phyloP scores from a whole-genome alignment of 1,140 invertebrate genomes.

The Bombus vancouverensis region DNA sequence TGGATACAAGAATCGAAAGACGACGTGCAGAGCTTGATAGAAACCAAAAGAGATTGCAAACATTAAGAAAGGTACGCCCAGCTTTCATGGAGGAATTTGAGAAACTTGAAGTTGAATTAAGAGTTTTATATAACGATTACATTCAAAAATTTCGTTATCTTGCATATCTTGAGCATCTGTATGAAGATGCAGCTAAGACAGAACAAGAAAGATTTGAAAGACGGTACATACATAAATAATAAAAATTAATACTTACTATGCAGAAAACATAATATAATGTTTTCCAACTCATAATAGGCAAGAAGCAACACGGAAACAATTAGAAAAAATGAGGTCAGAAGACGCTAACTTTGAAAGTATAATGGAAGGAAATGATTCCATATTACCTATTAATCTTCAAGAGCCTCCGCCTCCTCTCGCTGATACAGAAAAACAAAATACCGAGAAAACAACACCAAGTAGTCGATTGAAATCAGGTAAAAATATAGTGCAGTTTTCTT shows the following conservation, averaged over 20 bases:
- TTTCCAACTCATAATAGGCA: slow-evolving; percentile 68
- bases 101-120: slow-evolving; percentile 93
- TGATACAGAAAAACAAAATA: slow-evolving; percentile 66
- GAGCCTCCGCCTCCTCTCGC: slow-evolving; percentile 67
- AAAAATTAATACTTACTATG: not conserved
- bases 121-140: slow-evolving; percentile 93
- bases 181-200: slow-evolving; percentile 87
- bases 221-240: slow-evolving; percentile 59
- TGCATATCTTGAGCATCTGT: slow-evolving; percentile 90
- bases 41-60: slow-evolving; percentile 95
- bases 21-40: slow-evolving; percentile 94
- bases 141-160: slow-evolving; percentile 93
- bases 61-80: slow-evolving; percentile 97
- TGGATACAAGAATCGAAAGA: slow-evolving; percentile 96
- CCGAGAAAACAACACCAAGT: slow-evolving; percentile 72
- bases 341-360: slow-evolving; percentile 80
- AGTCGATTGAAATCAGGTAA: slow-evolving; percentile 58
- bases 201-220: slow-evolving; percentile 88
- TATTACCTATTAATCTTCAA: slow-evolving; percentile 76
- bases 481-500: slow-evolving; percentile 1
- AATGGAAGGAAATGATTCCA: slow-evolving; percentile 78
- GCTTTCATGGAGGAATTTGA: slow-evolving; percentile 99
- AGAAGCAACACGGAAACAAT: slow-evolving; percentile 81
- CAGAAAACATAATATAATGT: not conserved
- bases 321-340: slow-evolving; percentile 82